These are phyloP conservation scores for Sphenodon punctatus DNA, from an alignment of 2,797 vertebrate species.

Conservation along the genomic window DNA sequence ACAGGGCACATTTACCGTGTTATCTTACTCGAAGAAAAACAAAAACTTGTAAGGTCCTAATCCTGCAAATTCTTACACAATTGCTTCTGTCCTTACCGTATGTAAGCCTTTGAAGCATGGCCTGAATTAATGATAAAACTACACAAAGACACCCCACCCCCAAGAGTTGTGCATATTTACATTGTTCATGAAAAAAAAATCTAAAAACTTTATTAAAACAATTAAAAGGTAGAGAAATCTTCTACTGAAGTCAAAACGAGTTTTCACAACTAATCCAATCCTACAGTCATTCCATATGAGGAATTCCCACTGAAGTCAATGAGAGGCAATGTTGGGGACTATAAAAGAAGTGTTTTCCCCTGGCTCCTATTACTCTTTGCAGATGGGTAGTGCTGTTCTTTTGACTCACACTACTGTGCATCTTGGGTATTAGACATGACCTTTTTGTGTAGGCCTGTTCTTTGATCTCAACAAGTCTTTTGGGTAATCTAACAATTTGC, in stretches of 20 bases:
- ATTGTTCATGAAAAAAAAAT: background rate
- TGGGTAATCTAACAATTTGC: conserved; percentile 28
- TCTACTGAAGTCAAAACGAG: background rate
- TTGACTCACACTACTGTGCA: background rate
- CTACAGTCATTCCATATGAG: background rate
- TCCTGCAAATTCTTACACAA: too few species aligned
- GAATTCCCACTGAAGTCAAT: background rate
- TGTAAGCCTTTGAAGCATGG: too few species aligned
- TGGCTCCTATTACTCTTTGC: background rate
- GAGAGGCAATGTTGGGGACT: background rate
- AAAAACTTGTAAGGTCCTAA: too few species aligned
- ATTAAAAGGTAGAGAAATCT: background rate
- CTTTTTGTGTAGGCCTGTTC: conserved; percentile 6
- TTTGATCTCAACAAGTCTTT: conserved; percentile 32
- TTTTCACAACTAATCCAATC: background rate
- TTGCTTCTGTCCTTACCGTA: too few species aligned
- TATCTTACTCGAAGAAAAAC: background rate
- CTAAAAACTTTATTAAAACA: background rate
- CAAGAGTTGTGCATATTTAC: background rate
- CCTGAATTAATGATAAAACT: background rate
- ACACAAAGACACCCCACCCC: background rate
- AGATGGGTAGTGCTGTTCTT: background rate
- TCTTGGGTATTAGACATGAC: background rate
- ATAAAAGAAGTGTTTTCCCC: background rate
- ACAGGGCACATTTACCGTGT: background rate